Percentiles rank a stretch among this genome's conserved stretches.
phyloP scores from a whole-genome alignment of 1,140 invertebrate genomes.

The Cheumatopsyche charites region DNA sequence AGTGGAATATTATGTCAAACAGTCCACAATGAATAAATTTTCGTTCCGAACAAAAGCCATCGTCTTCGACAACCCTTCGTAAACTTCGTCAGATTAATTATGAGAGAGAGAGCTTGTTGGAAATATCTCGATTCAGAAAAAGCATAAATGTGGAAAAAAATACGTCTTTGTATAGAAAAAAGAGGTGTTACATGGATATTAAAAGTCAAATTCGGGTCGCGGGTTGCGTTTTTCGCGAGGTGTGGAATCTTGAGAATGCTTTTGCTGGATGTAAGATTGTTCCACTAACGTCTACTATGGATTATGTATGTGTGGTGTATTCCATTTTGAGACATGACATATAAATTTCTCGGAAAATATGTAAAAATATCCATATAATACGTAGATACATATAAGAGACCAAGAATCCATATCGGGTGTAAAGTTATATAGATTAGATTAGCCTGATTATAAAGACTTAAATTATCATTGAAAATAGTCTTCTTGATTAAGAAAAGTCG shows the following conservation, averaged over 20 bases:
- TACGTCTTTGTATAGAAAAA: neutral
- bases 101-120: no score
- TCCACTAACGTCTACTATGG: conserved; percentile 12
- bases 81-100: conserved; percentile 6
- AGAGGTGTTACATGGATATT: conserved; percentile 6
- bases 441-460: no score
- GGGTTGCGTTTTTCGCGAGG: neutral
- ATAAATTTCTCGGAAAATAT: no score
- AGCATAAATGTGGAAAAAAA: neutral
- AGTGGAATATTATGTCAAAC: conserved; percentile 1
- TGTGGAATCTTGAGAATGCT: conserved; percentile 35
- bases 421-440: no score
- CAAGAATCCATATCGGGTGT: no score
- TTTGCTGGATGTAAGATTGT: conserved; percentile 26
- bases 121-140: no score
- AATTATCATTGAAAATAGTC: no score
- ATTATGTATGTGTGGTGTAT: no score
- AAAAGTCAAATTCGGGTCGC: neutral
- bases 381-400: no score
- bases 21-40: neutral
- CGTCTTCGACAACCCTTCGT: neutral
- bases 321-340: no score
- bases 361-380: no score
- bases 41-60: neutral
- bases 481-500: no score